Evolutionary conservation across 2,797 vertebrate genomes (phyloP).

Genomic region (Pempheris klunzingeri): DNA sequence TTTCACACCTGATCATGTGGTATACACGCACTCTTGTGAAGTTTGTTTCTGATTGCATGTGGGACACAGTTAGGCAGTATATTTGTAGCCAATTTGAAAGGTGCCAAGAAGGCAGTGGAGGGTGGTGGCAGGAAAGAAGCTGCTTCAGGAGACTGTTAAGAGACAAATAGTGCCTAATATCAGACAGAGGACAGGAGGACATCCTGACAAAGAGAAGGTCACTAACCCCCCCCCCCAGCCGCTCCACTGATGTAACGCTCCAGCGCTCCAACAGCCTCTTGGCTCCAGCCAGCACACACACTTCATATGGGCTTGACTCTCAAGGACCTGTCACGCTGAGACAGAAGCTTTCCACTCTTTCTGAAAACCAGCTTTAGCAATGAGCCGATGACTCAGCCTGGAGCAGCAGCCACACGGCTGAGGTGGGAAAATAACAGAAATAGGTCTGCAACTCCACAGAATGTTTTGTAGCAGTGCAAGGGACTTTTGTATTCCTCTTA

Average conservation of each 20-base stretch:
- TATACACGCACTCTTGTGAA: background rate
- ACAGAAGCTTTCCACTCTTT: constrained; percentile 58
- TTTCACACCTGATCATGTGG: background rate
- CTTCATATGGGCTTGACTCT: constrained; percentile 53
- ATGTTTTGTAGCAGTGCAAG: background rate
- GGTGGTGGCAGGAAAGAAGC: constrained; percentile 14
- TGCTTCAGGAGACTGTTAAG: constrained; percentile 1
- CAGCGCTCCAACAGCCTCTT: constrained; percentile 24
- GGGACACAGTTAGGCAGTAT: background rate
- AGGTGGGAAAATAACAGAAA: constrained; percentile 29
- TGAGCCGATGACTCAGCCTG: constrained; percentile 49
- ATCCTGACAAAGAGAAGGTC: constrained; percentile 30
- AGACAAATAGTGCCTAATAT: constrained; percentile 31
- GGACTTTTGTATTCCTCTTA: background rate
- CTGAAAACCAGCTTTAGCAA: constrained; percentile 49
- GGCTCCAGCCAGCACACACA: constrained; percentile 28
- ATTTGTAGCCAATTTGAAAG: background rate
- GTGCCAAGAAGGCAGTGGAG: background rate
- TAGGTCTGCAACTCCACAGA: background rate
- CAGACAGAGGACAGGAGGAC: constrained; percentile 36
- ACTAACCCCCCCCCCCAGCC: constrained; percentile 20
- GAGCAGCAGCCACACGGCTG: constrained; percentile 28
- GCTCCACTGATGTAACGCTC: constrained; percentile 40
- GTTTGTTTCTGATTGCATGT: background rate
- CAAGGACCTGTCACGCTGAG: constrained; percentile 51